Evolutionary conservation across 2,888 invertebrate genomes (phyloP).

Genomic region (Nomada lathburiana): DNA sequence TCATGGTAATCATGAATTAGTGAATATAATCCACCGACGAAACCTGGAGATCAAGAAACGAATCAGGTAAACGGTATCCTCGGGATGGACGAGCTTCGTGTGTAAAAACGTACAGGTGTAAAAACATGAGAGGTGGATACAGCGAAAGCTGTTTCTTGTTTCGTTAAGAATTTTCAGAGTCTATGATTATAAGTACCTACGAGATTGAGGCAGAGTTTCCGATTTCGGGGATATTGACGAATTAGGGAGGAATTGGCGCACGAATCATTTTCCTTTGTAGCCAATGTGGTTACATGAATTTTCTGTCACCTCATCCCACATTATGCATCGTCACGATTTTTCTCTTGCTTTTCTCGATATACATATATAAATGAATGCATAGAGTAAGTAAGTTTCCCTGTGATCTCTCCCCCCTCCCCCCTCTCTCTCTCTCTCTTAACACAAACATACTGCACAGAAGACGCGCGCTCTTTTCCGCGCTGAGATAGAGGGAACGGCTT

Average conservation of each 20-base stretch:
- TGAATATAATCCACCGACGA: background rate
- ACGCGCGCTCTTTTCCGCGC: slow-evolving; percentile 33
- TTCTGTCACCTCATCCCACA: background rate
- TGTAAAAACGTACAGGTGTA: too few relatives aligned
- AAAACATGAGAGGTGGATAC: background rate
- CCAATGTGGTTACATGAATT: slow-evolving; percentile 2
- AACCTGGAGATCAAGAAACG: background rate
- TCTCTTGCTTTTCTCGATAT: background rate
- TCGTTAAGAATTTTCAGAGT: slow-evolving; percentile 10
- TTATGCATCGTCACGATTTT: background rate
- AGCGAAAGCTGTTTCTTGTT: background rate
- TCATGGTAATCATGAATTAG: background rate
- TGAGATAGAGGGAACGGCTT: slow-evolving; percentile 44
- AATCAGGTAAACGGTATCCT: background rate
- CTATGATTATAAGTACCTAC: background rate
- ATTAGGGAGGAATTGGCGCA: slow-evolving; percentile 1
- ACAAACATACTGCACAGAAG: background rate
- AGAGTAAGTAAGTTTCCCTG: background rate
- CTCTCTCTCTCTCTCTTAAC: slow-evolving; percentile 6
- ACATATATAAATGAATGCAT: background rate
- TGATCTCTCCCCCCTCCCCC: slow-evolving; percentile 12
- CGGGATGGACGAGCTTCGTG: background rate
- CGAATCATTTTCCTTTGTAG: slow-evolving; percentile 16
- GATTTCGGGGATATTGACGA: slow-evolving; percentile 4
- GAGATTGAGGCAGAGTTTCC: background rate